phyloP scores from a whole-genome alignment of 2,113 vertebrate genomes.

The Junco hyemalis region DNA sequence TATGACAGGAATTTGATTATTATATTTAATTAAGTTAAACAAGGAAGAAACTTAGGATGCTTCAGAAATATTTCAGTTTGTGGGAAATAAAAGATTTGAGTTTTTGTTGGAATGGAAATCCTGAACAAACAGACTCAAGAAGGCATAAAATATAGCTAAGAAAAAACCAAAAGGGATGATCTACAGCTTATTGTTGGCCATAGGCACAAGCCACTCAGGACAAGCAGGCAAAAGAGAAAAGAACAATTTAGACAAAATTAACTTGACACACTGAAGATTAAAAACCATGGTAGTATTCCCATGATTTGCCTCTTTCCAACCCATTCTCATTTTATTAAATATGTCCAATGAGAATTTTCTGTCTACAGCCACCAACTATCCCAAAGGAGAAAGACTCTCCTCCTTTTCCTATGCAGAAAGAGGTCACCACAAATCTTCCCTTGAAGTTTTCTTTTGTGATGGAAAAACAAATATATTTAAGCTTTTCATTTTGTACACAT shows the following conservation, averaged over 20 bases:
- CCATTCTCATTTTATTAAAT: neutral
- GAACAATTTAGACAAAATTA: neutral
- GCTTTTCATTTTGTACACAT: neutral
- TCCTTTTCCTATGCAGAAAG: neutral
- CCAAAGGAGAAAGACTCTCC: neutral
- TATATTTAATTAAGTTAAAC: neutral
- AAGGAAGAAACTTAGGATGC: neutral
- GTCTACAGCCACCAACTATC: neutral
- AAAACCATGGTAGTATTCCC: neutral
- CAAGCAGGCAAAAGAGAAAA: neutral
- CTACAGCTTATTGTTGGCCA: neutral
- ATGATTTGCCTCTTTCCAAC: neutral
- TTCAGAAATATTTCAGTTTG: neutral
- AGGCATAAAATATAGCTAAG: neutral
- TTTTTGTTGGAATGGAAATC: neutral
- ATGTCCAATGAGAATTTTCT: neutral
- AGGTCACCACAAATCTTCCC: accelerated
- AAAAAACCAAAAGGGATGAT: neutral
- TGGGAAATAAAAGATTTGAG: neutral
- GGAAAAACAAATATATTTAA: neutral
- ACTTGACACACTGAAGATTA: neutral
- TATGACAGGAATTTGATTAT: neutral
- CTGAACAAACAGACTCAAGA: neutral
- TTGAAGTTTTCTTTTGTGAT: neutral
- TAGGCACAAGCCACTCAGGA: neutral